Base-by-base conservation (phyloP, 1,140 invertebrate species). In the Parapsyche elsis region DNA sequence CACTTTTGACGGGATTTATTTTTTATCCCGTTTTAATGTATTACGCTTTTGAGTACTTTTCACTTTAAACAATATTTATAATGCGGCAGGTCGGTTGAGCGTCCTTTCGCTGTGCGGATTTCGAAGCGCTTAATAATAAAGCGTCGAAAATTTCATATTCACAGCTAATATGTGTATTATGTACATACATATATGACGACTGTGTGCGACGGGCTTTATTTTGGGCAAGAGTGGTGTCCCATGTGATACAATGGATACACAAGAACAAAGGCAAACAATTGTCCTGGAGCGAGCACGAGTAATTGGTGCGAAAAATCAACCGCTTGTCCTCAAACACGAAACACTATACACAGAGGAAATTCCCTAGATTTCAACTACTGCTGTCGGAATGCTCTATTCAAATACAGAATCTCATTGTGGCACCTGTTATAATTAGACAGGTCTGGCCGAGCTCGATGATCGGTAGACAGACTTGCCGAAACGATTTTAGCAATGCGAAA, bases 271-370 rank as follows among this genome's bases (percentile, higher is more conserved):
- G 67, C 67, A 30, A 38, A 30, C 30, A 38, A 71, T 26, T 12
- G 24, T 44, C 24, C 10, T 10, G 14, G 19, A 1, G 24, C 61
- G 67, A 61, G 10, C 7, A 38, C 30, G 24, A 38, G 67, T 71
- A 71, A 71, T 71, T 71, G 67, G 67, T 24, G 30, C 67, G 67
- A 71, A 71, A 71, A 71, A 71, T 71, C 67, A 71, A 71, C 67
- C 24, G 61, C 16, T 44, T 26, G 16, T 61, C n/a, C 21, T n/a
- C 57, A 61, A 61, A 61, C 30, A 38, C 30, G 30, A 38, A 38
- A 38, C 30, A 38, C 2, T 7, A 38, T 38, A 38, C 30, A 7
- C 30, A 38, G 7, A 38, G 30, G 30, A 38, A 1, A 38, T 38
- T 38, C 2, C 30, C 7, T 38, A 7, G 30, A 7, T 4, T 19